Conservation (phyloP, 2,113 vertebrate genomes). For the Tapirus terrestris region DNA sequence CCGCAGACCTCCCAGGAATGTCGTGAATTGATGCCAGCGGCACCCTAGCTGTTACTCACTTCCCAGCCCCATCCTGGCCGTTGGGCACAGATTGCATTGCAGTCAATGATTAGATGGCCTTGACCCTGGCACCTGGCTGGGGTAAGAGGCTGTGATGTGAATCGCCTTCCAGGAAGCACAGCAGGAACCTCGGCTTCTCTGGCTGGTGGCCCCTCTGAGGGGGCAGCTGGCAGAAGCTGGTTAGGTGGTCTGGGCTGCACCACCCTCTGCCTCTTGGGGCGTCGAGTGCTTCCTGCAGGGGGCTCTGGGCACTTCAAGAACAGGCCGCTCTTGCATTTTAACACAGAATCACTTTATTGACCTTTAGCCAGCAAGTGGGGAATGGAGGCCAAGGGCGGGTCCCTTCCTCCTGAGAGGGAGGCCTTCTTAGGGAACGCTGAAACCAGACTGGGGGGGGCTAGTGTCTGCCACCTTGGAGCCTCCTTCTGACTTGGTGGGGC, state of each 20-base stretch:
- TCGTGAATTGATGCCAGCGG: conserved; percentile 63
- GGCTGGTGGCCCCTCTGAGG: rapidly evolving
- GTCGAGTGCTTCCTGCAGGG: neutral
- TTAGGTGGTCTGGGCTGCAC: too few species aligned
- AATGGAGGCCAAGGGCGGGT: too few species aligned
- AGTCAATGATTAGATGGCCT: conserved; percentile 89
- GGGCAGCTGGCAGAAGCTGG: too few species aligned
- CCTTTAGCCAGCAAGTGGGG: neutral
- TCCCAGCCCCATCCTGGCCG: conserved; percentile 48
- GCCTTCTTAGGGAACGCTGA: neutral
- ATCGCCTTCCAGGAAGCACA: rapidly evolving
- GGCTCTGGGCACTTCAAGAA: neutral
- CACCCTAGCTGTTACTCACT: conserved; percentile 3
- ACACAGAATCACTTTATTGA: neutral
- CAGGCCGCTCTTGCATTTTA: too few species aligned
- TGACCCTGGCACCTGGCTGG: neutral
- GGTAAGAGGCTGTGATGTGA: neutral
- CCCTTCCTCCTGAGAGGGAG: neutral
- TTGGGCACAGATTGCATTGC: conserved; percentile 63
- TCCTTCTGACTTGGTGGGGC: rapidly evolving
- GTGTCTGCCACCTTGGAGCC: too few species aligned
- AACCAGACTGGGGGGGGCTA: neutral
- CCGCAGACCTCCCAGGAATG: conserved; percentile 69
- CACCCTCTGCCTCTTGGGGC: neutral
- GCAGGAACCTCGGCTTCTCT: neutral